A percentile compares a stretch with the other conserved stretches of the same genome.
Evolutionary conservation across 2,797 vertebrate species (phyloP).

Genomic region (Sibirionetta formosa): DNA sequence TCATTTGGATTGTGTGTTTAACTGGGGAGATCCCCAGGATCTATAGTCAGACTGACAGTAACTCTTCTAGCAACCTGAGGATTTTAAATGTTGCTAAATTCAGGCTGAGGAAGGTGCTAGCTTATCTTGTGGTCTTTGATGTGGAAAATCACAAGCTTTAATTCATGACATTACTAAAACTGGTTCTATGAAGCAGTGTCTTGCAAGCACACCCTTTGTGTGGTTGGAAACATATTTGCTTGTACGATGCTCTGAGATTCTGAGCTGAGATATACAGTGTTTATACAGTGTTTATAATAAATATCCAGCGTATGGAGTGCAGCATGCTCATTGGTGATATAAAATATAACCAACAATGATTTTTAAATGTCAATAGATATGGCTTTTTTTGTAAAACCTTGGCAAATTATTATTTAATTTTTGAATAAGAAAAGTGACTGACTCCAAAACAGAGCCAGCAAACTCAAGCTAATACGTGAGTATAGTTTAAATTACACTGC

Average conservation of each 20-base stretch:
- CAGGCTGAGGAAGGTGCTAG: background rate
- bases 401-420: background rate
- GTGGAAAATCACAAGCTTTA: background rate
- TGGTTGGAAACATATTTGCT: background rate
- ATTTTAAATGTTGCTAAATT: background rate
- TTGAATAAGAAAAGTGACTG: background rate
- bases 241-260: background rate
- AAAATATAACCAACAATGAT: background rate
- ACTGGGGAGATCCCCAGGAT: accelerated
- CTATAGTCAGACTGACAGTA: background rate
- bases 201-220: background rate
- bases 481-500: background rate
- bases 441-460: background rate
- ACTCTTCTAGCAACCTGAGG: background rate
- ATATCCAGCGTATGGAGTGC: background rate
- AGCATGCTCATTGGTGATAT: background rate
- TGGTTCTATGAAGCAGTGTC: background rate
- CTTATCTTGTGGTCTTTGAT: background rate
- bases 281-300: background rate
- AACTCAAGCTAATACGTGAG: background rate
- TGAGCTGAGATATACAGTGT: background rate
- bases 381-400: background rate
- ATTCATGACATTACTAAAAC: background rate
- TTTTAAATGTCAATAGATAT: background rate
- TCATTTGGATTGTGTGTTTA: background rate